These are phyloP conservation scores for Tachina fera DNA, from an alignment of 2,888 invertebrate species.

Conservation along the genomic window DNA sequence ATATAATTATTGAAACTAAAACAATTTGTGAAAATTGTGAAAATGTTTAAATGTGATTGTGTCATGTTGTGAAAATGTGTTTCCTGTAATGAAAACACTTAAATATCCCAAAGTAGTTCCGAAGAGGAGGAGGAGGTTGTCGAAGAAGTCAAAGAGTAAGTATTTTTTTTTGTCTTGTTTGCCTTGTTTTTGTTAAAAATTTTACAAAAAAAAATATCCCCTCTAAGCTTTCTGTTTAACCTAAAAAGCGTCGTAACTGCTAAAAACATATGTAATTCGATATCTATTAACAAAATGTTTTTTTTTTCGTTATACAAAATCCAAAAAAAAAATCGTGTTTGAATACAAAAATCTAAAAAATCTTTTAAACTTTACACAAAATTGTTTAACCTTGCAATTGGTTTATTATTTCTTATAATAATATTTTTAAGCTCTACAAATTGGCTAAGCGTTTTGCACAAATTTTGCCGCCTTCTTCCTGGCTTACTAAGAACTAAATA, in stretches of 20 bases:
- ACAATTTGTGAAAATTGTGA: slow-evolving; percentile 49
- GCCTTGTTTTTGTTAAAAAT: background rate
- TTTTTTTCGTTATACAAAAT: background rate
- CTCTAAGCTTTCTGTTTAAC: slow-evolving; percentile 46
- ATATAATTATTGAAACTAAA: slow-evolving; percentile 1
- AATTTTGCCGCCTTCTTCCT: slow-evolving; percentile 44
- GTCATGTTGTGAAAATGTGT: slow-evolving; percentile 63
- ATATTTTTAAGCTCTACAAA: background rate
- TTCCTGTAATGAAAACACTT: slow-evolving; percentile 66
- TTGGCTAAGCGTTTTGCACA: slow-evolving; percentile 25
- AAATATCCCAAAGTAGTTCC: slow-evolving; percentile 78
- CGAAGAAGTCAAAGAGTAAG: slow-evolving; percentile 76
- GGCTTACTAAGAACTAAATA: slow-evolving; percentile 36
- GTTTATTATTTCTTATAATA: background rate
- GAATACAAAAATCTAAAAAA: background rate
- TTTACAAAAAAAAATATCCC: background rate
- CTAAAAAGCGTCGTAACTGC: slow-evolving; percentile 59
- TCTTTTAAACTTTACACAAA: background rate
- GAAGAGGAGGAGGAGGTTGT: slow-evolving; percentile 83
- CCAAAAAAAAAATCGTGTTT: background rate
- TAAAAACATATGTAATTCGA: slow-evolving; percentile 3
- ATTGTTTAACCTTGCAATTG: slow-evolving; percentile 10
- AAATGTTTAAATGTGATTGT: slow-evolving; percentile 60
- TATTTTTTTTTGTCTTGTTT: slow-evolving; percentile 18
- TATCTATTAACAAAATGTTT: slow-evolving; percentile 51